These are phyloP conservation scores for Galbula dea DNA, from an alignment of 2,113 vertebrate genomes.

Conservation along the genomic window DNA sequence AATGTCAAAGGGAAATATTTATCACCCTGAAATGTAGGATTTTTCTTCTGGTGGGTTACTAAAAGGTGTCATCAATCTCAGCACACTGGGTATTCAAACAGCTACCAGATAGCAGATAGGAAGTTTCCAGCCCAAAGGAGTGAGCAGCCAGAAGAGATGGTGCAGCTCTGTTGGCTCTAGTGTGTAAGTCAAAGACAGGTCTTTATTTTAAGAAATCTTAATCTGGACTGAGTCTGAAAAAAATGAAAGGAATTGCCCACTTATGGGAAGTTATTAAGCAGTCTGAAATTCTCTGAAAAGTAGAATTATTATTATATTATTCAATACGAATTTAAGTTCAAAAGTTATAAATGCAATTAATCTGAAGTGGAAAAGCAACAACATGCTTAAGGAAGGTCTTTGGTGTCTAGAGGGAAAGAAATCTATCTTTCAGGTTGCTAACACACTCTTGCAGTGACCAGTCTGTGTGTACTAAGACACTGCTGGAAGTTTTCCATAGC, in stretches of 20 bases:
- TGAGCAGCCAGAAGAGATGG: neutral
- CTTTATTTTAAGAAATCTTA: neutral
- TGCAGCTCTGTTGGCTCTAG: neutral
- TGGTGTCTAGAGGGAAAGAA: neutral
- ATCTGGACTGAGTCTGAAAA: neutral
- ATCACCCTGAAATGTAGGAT: accelerated
- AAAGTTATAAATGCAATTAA: neutral
- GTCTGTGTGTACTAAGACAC: neutral
- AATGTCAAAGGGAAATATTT: neutral
- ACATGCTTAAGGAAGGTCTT: neutral
- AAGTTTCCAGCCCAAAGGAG: neutral
- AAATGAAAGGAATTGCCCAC: neutral
- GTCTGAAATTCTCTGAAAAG: neutral
- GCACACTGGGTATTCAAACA: neutral
- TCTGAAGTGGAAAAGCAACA: neutral
- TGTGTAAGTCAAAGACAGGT: neutral
- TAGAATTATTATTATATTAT: too few relatives aligned
- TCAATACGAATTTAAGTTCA: neutral
- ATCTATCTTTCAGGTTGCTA: neutral
- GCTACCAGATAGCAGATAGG: neutral
- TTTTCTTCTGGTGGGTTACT: neutral
- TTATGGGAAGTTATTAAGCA: neutral
- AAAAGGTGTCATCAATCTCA: neutral
- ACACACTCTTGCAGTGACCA: neutral
- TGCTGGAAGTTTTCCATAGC: neutral